Evolutionary conservation across 1,140 invertebrate species (phyloP).

Genomic region (Rhyacophila brunnea): DNA sequence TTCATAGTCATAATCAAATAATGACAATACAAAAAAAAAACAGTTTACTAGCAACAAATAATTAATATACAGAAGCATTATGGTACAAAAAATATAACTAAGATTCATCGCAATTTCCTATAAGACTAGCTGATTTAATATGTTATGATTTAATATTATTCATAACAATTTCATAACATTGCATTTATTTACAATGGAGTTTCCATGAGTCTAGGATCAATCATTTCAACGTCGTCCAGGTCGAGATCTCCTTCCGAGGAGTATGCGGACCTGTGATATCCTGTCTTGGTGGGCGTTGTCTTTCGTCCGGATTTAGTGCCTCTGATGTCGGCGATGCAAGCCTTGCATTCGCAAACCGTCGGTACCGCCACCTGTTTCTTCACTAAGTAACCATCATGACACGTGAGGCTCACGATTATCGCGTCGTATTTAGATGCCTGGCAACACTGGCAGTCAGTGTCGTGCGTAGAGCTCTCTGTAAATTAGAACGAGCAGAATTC

Average conservation of each 20-base stretch:
- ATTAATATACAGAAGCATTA: too few relatives aligned
- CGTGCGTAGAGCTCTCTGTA: slow-evolving; percentile 55
- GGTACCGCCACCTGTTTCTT: slow-evolving; percentile 55
- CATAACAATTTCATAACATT: too few relatives aligned
- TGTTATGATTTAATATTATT: too few relatives aligned
- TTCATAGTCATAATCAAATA: too few relatives aligned
- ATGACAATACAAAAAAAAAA: too few relatives aligned
- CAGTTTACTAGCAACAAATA: too few relatives aligned
- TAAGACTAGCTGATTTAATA: not conserved
- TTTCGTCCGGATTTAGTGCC: slow-evolving; percentile 20
- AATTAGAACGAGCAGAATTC: too few relatives aligned
- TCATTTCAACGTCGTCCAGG: slow-evolving; percentile 25
- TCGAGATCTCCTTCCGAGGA: slow-evolving; percentile 13
- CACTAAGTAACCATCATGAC: slow-evolving; percentile 54
- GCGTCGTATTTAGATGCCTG: slow-evolving; percentile 48
- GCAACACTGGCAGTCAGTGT: slow-evolving; percentile 61
- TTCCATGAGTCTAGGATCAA: not conserved
- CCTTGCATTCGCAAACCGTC: slow-evolving; percentile 53
- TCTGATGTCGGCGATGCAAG: slow-evolving; percentile 42
- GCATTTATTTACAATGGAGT: not conserved
- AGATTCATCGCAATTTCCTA: too few relatives aligned
- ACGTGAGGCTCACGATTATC: slow-evolving; percentile 51
- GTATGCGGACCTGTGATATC: slow-evolving; percentile 20
- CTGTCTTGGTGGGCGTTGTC: slow-evolving; percentile 18
- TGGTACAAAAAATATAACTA: too few relatives aligned